Percentiles rank a stretch among this genome's conserved stretches.
Evolutionary conservation across 2,113 vertebrate genomes (phyloP).

Genomic region (Trochalopteron elliotii): DNA sequence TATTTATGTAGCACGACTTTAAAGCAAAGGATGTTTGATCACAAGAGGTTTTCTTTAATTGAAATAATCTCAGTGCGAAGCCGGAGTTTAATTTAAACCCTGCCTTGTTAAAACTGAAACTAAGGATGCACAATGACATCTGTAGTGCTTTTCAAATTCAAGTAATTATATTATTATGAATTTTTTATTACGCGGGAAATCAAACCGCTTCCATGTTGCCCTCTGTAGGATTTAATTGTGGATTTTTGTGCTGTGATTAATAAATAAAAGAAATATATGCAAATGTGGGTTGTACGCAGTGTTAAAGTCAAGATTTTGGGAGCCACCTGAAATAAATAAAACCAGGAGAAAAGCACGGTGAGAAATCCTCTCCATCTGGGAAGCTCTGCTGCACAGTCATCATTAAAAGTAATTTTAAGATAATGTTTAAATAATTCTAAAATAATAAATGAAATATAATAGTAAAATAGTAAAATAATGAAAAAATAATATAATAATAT

Average conservation of each 20-base stretch:
- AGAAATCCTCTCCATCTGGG: neutral
- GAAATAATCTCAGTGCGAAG: slow-evolving; percentile 3
- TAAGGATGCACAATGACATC: neutral
- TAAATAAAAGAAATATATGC: neutral
- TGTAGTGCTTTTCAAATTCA: neutral
- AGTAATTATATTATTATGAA: neutral
- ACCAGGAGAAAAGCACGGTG: neutral
- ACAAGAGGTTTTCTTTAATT: slow-evolving; percentile 26
- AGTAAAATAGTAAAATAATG: no score
- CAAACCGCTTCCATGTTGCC: neutral
- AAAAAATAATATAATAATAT: no score
- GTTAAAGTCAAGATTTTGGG: neutral
- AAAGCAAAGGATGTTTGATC: slow-evolving; percentile 25
- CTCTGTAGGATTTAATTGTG: neutral
- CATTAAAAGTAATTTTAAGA: no score
- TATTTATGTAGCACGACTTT: neutral
- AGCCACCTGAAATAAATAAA: neutral
- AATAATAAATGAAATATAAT: neutral
- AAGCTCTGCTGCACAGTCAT: neutral
- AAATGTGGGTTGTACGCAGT: neutral
- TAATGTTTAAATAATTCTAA: neutral
- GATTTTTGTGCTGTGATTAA: neutral
- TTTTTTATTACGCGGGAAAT: neutral
- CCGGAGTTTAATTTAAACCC: neutral
- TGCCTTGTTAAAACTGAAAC: neutral